These are phyloP conservation scores for Oenanthe melanoleuca DNA, from an alignment of 2,113 vertebrate genomes.

Conservation along the genomic window DNA sequence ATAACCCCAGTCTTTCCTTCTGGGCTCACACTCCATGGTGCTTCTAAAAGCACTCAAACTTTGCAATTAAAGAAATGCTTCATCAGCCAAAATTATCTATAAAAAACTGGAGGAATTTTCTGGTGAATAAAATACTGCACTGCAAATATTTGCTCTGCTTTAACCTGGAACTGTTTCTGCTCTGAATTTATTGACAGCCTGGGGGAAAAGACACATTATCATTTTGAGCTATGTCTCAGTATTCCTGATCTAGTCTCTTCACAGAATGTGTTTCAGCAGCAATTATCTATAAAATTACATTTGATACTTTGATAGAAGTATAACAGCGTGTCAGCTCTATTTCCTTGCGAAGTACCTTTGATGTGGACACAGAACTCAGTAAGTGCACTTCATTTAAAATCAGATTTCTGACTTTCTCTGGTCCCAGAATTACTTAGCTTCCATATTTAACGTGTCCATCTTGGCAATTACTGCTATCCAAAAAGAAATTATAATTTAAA, in stretches of 20 bases:
- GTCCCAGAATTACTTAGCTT: background rate
- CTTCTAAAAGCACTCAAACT: background rate
- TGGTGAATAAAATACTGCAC: background rate
- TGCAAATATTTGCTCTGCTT: slow-evolving; percentile 23
- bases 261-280: background rate
- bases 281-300: background rate
- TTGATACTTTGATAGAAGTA: background rate
- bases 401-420: background rate
- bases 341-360: background rate
- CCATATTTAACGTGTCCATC: background rate
- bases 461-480: background rate
- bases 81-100: background rate
- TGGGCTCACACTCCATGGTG: background rate
- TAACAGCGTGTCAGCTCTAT: background rate
- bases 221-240: background rate
- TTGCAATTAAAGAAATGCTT: background rate
- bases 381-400: background rate
- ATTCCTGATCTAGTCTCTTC: background rate
- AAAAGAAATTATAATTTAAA: background rate
- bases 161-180: background rate
- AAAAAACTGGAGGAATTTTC: background rate
- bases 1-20: background rate
- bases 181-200: background rate
- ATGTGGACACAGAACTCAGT: background rate
- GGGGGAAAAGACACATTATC: background rate